Conservation (phyloP, 2,797 vertebrate species). For the Myripristis jacobus region DNA sequence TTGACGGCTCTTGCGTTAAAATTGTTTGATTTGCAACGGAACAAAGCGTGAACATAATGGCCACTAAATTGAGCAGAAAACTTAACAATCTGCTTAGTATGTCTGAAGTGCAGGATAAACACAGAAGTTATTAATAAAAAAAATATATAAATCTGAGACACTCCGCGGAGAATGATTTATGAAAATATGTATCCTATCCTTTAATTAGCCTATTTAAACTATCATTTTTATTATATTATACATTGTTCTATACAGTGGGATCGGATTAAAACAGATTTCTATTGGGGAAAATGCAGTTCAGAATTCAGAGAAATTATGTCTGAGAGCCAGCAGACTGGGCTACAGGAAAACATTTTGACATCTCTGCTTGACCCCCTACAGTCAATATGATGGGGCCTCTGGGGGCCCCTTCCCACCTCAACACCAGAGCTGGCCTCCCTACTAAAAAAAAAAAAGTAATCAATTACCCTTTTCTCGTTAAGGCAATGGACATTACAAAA, state of each 20-base stretch:
- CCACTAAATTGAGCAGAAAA: no score
- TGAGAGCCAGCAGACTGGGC: not conserved
- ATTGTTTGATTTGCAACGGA: no score
- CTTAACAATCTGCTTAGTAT: not conserved
- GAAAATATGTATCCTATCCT: not conserved
- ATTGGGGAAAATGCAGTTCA: not conserved
- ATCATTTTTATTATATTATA: not conserved
- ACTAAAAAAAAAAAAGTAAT: not conserved
- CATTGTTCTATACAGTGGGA: not conserved
- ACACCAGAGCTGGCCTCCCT: not conserved
- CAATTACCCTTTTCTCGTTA: not conserved
- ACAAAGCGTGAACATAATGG: no score
- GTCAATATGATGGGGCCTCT: not conserved
- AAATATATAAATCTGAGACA: not conserved
- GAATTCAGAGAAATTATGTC: slow-evolving; percentile 11
- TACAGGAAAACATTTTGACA: slow-evolving; percentile 46
- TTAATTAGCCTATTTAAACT: not conserved
- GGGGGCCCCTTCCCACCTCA: not conserved
- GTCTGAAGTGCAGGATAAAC: not conserved
- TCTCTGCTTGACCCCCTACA: slow-evolving; percentile 33
- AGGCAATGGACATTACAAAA: not conserved
- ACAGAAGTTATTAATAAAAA: no score
- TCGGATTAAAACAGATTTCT: not conserved
- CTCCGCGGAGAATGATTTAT: not conserved
- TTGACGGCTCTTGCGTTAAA: no score